phyloP scores from a whole-genome alignment of 2,797 vertebrate genomes.

The Schizopygopsis pylzovi region DNA sequence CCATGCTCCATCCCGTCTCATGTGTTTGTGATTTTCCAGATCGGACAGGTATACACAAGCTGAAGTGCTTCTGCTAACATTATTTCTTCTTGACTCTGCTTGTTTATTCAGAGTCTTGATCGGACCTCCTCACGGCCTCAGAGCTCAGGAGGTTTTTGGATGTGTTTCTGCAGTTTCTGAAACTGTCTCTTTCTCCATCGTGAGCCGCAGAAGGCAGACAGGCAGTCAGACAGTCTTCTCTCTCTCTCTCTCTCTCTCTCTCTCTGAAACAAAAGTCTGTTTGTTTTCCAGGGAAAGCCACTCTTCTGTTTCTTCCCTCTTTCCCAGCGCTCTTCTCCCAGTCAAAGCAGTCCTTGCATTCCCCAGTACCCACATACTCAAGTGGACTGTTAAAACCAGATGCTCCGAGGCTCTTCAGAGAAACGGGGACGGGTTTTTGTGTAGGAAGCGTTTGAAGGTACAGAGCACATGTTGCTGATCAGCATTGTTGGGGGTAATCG shows the following conservation, averaged over 20 bases:
- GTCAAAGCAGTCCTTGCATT: conserved; percentile 55
- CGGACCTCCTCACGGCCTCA: neutral
- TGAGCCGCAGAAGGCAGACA: conserved; percentile 8
- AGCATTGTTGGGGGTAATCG: no score
- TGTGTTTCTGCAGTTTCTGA: conserved; percentile 16
- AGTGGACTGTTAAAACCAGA: conserved; percentile 58
- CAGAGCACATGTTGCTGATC: conserved; percentile 42
- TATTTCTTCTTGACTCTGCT: neutral
- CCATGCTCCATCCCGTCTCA: neutral
- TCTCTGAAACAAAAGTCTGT: conserved; percentile 55
- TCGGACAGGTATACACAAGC: neutral
- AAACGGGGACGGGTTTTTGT: conserved; percentile 19
- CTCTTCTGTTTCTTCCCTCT: conserved; percentile 48
- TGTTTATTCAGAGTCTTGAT: conserved; percentile 8
- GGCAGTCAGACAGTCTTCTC: conserved; percentile 29
- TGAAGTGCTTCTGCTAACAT: conserved; percentile 14
- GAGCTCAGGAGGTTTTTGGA: neutral
- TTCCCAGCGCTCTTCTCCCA: conserved; percentile 40
- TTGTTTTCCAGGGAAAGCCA: conserved; percentile 56
- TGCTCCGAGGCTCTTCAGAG: conserved; percentile 56
- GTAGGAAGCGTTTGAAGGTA: conserved; percentile 41
- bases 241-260: neutral
- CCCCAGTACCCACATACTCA: conserved; percentile 55
- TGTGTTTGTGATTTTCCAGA: neutral
- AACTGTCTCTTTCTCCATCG: neutral